Conservation (phyloP, 2,113 vertebrate genomes). For the Acrocephalus kingi region DNA sequence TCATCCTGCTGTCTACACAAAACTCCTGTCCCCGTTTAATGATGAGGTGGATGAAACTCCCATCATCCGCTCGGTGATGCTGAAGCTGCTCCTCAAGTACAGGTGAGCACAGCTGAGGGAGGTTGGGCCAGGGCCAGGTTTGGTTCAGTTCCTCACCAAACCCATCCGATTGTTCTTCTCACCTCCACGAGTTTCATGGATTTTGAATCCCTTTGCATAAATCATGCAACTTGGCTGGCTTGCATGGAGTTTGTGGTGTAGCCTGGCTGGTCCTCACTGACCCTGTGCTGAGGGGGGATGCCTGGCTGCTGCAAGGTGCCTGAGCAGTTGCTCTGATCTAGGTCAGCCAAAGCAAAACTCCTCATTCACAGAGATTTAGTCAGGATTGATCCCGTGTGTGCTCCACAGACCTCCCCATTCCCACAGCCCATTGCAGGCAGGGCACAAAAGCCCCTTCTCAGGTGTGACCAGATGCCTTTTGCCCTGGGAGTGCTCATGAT, state of each 20-base stretch:
- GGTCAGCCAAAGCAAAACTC: neutral
- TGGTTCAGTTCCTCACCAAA: neutral
- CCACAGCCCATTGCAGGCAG: neutral
- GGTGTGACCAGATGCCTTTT: neutral
- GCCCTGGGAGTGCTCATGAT: neutral
- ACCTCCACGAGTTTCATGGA: neutral
- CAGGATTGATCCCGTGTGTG: neutral
- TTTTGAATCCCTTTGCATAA: neutral
- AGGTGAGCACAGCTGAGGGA: slow-evolving; percentile 73
- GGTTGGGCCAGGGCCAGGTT: neutral
- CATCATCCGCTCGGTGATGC: slow-evolving; percentile 87
- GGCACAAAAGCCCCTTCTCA: neutral
- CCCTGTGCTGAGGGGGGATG: neutral
- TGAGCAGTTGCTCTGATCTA: neutral
- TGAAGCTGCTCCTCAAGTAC: slow-evolving; percentile 94
- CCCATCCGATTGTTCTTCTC: neutral
- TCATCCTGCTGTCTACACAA: slow-evolving; percentile 73
- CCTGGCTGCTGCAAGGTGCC: neutral
- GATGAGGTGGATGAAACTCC: slow-evolving; percentile 91
- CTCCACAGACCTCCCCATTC: neutral
- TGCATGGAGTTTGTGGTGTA: neutral
- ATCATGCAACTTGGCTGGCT: neutral
- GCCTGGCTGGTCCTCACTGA: neutral
- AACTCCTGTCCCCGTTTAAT: slow-evolving; percentile 87
- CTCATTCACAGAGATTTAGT: neutral